Evolutionary conservation across 2,888 invertebrate genomes (phyloP), one percentile per base, ranked within the genome.

Genomic region (Leptopilina drosophilae): DNA sequence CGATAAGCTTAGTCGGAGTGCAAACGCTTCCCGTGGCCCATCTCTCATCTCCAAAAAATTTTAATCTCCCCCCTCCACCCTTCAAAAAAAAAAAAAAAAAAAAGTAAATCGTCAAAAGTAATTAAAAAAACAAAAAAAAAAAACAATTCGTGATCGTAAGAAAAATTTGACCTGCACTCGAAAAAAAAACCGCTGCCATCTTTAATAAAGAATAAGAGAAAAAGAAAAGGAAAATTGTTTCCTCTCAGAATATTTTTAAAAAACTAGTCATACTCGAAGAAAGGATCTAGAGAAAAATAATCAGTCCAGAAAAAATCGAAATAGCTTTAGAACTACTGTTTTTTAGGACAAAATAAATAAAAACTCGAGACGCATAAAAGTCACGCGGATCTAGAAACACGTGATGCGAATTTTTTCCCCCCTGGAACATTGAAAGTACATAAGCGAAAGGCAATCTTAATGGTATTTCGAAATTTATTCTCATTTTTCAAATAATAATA

Each of bases 1-100:
- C 67, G 46, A 67, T 66, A 66, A 66, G 40, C 66, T 66, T 66
- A 73, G 73, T 73, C 26, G 56, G 33, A 73, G 73, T 73, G 73
- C 53, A 73, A 49, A 53, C 73, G 26, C 56, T 73, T 56, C 14
- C 73, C 33, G 73, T 53, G 73, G 14, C 56, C 8, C 73, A 73
- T 73, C 56, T 42, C 26, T 33, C n/a, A 56, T 73, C 7, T 5
- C n/a, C 5, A 1, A 14, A 33, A 12, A 69, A 53, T 7, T 1
- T n/a, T 42, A 67, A 15, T 3, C 33, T 4, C 33, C 33, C 33
- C 33, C 33, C 33, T 33, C 33, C 5, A 2, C 33, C 33, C 20
- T 20, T 20, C 20, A 20, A 20, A 20, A 20, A 20, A 20, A 20
- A 20, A 20, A 20, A 20, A 20, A 1, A 20, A 20, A 20, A n/a